Conservation (phyloP, 2,888 invertebrate genomes). For the Spodoptera picta region DNA sequence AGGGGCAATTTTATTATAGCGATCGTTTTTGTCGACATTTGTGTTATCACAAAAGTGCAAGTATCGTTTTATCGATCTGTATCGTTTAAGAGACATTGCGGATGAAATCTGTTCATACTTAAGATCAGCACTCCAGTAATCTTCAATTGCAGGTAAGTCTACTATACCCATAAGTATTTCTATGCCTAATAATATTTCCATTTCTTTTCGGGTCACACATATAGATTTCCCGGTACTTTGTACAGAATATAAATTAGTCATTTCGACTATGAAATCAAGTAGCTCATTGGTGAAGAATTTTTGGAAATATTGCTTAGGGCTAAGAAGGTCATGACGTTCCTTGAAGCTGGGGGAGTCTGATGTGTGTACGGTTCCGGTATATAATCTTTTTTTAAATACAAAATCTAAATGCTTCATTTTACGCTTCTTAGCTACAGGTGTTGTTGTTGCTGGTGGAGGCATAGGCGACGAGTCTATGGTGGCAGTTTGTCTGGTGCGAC, state of each 20-base stretch:
- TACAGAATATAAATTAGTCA: slow-evolving; percentile 18
- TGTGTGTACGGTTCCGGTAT: slow-evolving; percentile 12
- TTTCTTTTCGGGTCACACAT: slow-evolving; percentile 4
- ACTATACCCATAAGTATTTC: slow-evolving; percentile 1
- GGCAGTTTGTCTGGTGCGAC: slow-evolving; percentile 8
- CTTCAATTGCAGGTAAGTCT: slow-evolving; percentile 3
- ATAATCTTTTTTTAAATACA: slow-evolving; percentile 14
- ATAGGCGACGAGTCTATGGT: slow-evolving; percentile 14
- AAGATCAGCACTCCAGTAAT: slow-evolving; percentile 5
- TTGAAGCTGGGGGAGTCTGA: slow-evolving; percentile 1
- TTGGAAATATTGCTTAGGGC: slow-evolving; percentile 14
- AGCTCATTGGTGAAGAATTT: slow-evolving; percentile 12
- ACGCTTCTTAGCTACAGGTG: slow-evolving; percentile 16
- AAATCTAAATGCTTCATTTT: slow-evolving; percentile 21
- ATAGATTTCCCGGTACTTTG: slow-evolving; percentile 2
- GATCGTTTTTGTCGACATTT: slow-evolving; percentile 17
- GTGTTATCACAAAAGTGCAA: slow-evolving; percentile 25
- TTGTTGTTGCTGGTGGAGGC: slow-evolving; percentile 13
- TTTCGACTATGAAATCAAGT: slow-evolving; percentile 12
- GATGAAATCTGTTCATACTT: slow-evolving; percentile 1
- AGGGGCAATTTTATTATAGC: slow-evolving; percentile 12
- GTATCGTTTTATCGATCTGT: slow-evolving; percentile 9
- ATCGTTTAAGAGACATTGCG: slow-evolving; percentile 1
- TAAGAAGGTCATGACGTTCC: slow-evolving; percentile 9
- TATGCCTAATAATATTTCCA: slow-evolving; percentile 2